Percentiles rank a stretch among this genome's conserved stretches.
Conservation (phyloP, 2,113 vertebrate genomes). For the Prinia subflava region DNA sequence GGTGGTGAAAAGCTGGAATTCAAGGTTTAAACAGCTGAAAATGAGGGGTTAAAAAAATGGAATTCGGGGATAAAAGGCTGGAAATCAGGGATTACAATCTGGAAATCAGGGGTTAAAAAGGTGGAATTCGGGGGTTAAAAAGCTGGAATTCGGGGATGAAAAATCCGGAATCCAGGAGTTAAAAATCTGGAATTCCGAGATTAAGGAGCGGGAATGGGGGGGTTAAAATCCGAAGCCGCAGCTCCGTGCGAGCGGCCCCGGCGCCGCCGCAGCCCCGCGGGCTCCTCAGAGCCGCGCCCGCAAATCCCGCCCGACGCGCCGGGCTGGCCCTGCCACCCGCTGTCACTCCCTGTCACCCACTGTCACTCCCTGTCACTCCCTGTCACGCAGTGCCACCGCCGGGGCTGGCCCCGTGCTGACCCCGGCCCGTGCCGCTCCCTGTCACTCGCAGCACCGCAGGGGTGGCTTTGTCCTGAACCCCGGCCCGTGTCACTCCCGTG, state of each 20-base stretch:
- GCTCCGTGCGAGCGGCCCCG: background rate
- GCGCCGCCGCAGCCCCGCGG: background rate
- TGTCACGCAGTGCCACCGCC: too few relatives aligned
- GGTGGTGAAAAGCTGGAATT: too few relatives aligned
- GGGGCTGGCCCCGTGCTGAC: background rate
- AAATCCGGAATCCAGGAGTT: too few relatives aligned
- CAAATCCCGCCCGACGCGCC: background rate
- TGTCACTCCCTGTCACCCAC: too few relatives aligned
- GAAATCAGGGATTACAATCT: background rate
- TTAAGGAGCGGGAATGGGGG: too few relatives aligned
- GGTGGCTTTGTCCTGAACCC: too few relatives aligned
- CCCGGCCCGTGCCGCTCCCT: background rate
- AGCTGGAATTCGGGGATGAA: background rate
- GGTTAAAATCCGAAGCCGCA: too few relatives aligned
- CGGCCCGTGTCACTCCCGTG: accelerated
- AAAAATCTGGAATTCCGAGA: background rate
- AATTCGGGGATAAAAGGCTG: background rate
- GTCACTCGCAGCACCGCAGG: background rate
- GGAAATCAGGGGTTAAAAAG: background rate
- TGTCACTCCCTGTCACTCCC: too few relatives aligned
- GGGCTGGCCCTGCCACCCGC: too few relatives aligned
- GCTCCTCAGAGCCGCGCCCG: background rate
- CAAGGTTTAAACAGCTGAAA: too few relatives aligned
- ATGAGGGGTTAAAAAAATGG: background rate
- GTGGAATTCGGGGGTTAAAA: too few relatives aligned